Base-by-base conservation (phyloP, 1,140 invertebrate species). In the Trissolcus basalis region DNA sequence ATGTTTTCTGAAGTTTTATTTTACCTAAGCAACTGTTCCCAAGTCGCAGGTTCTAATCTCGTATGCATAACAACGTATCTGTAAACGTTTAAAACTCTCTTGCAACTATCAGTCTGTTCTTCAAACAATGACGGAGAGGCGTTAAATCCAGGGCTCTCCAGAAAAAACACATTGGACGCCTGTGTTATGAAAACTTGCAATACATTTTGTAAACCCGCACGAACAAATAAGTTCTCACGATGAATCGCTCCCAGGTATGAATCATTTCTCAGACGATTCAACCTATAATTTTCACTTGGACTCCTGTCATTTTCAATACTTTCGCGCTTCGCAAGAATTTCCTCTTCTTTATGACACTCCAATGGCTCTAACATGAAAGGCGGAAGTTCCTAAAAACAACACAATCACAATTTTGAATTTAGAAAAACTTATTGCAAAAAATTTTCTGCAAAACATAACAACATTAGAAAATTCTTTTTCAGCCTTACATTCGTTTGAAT, bases 1-100 rank as follows among this genome's bases (percentile, higher is more conserved):
- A 61, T 48, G 35, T 67, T 27, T 45, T 44, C n/a, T n/a, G n/a
- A n/a, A n/a, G n/a, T n/a, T n/a, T n/a, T n/a, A n/a, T 33, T 55
- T 75, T 77, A 88, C 87, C 86, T 84, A 48, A 87, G 80, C 27
- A 89, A 79, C 71, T 89, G 87, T 90, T 91, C 96, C 97, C 97
- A 99, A 13, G 97, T 97, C 78, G 91, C 91, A 73, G 93, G 93
- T 82, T 98, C 96, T 93, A 98, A 95, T 70, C 93, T 91, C 0
- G 96, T 94, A 85, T 98, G 97, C 96, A 98, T 98, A 16, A 98
- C 97, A 92, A 98, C 96, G 81, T 96, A 97, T 67, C 97, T 90
- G 90, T 98, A 99, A 75, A 98, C 97, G 87, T 98, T 99, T 16
- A 99, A 89, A 50, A 99, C 96, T 78, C 96, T 91, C 89, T 98